Base-by-base conservation (phyloP, 92 coral and sea anemone genomes). In the Heliopora coerulea region DNA sequence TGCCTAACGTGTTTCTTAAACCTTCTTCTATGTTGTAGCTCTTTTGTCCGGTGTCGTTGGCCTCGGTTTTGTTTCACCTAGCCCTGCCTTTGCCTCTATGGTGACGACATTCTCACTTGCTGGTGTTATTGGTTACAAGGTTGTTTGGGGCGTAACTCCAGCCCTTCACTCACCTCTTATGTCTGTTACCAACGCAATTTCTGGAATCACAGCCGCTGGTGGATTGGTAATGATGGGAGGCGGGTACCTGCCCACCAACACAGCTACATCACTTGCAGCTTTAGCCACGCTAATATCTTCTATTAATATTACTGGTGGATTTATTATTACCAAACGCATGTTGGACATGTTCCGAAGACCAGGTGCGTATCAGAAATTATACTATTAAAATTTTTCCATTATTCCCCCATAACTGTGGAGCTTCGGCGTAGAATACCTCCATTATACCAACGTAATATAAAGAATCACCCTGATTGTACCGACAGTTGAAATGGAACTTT, bases 91-190 rank as follows among this genome's bases (percentile, higher is more conserved):
- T 84, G 98, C 96, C 21, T 80, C 96, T 72, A 93, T 93, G 98
- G 86, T 93, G 57, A 93, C 98, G 13, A 93, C 98, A 49, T 93
- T 93, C 84, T 93, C 98, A 56, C 69, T 93, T 58, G 91, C 98
- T 66, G 98, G 98, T n/a, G 96, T 93, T 78, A 93, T 93, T 84
- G 98, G 98, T 3, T 93, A 93, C 88, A 93, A 93, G 62, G 98
- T 93, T 21, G 98, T 93, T 25, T 93, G 98, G 98, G 98, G 98
- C 3, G 98, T 93, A 31, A 88, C 93, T 0, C 98, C 98, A 26
- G 84, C 98, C 41, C 95, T 93, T 17, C 98, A 93, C 76, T 93
- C 98, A 2, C 98, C 98, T n/a, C 96, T 93, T 35, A 93, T 93
- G 98, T 90, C 96, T 3, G 98, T 93, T 28, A 93, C 98, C 62